Evolutionary conservation across 2,113 vertebrate genomes (phyloP).

Genomic region (Leptodactylus fuscus): DNA sequence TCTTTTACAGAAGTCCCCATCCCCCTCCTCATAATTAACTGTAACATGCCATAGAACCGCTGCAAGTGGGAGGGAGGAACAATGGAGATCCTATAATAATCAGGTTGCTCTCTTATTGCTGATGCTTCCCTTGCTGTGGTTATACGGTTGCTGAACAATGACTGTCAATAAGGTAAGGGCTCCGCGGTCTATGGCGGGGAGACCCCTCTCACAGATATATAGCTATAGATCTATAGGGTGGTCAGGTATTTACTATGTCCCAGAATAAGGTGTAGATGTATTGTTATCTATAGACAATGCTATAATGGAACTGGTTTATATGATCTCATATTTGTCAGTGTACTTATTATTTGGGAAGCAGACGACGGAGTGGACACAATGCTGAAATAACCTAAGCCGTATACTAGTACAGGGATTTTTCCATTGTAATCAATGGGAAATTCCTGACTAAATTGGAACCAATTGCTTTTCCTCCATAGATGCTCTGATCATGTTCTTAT

Average conservation of each 20-base stretch:
- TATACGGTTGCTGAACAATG: background rate
- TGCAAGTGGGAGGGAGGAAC: constrained; percentile 39
- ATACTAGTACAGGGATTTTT: background rate
- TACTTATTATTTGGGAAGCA: background rate
- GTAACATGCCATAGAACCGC: constrained; percentile 9
- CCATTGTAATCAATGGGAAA: no score
- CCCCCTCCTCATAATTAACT: constrained; percentile 30
- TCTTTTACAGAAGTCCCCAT: background rate
- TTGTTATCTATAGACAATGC: no score
- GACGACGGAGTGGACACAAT: background rate
- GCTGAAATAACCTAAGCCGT: background rate
- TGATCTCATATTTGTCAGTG: background rate
- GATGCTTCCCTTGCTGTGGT: background rate
- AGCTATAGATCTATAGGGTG: background rate
- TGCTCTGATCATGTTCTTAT: background rate
- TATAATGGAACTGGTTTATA: background rate
- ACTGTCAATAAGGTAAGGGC: background rate
- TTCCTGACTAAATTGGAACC: background rate
- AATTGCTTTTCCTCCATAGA: background rate
- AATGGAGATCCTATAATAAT: constrained; percentile 30
- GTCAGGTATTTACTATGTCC: no score
- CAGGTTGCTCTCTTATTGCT: background rate
- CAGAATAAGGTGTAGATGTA: no score
- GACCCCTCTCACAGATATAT: background rate
- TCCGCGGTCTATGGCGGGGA: background rate